Base-by-base conservation (phyloP, 1,140 invertebrate species). In the Drosophila setifemur region DNA sequence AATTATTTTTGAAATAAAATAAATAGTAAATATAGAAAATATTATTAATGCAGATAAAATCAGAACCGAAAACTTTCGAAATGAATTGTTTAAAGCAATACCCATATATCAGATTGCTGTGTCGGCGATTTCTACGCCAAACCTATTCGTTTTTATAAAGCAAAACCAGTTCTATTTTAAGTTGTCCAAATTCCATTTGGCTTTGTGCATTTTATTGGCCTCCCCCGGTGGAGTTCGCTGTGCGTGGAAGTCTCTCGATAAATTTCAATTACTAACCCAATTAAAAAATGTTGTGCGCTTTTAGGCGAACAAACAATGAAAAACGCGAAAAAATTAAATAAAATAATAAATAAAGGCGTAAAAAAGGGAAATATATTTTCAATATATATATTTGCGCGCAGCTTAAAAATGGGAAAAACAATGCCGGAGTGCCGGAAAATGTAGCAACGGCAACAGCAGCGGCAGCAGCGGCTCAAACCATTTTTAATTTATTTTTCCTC, bases 191-290 rank as follows among this genome's bases (percentile, higher is more conserved):
- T 60, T 40, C 50, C 61, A 72, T 73, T 79, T 78, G 70, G 19
- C 69, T 68, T 68, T 73, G 63, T 69, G 28, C 67, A 21, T 18
- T 23, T 25, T 14, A 42, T 43, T 49, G 31, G 31, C 31, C 48
- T 37, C 53, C 31, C n/a, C 40, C 18, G 33, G 47, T 29, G 40
- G 48, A 35, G 33, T 21, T 43, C 33, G 26, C 49, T 26, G 63
- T 71, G 74, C 70, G 60, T 86, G 74, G 71, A 53, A 74, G 60
- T 54, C 63, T 86, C 45, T 87, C 81, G 81, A 87, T 86, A 86
- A 87, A 86, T 86, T 86, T 86, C 81, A 86, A 86, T 86, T 86
- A 87, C 81, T 86, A 86, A 86, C 81, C 81, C 81, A 86, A 86
- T 86, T 86, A 86, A 86, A 86, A 86, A 86, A 82, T 81, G 81